Percentiles rank a stretch among this genome's conserved stretches.
Conservation (phyloP, 2,113 vertebrate genomes). For the Indri indri region DNA sequence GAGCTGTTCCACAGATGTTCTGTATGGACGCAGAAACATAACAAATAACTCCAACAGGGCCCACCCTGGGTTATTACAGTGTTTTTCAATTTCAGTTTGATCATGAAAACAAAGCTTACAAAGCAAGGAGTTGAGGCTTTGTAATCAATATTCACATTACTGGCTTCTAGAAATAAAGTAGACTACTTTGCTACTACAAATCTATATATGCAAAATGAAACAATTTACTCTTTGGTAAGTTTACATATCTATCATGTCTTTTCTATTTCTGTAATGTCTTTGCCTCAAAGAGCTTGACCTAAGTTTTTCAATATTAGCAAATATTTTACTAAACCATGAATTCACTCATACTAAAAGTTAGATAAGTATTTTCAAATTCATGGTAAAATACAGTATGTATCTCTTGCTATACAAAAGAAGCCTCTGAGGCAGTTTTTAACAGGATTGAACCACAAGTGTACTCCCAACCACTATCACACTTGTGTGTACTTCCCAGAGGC, state of each 20-base stretch:
- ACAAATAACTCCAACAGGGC: background rate
- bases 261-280: background rate
- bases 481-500: background rate
- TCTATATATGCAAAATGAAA: background rate
- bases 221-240: background rate
- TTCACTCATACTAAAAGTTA: background rate
- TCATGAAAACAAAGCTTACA: constrained; percentile 24
- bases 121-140: background rate
- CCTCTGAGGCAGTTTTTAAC: background rate
- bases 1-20: background rate
- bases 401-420: background rate
- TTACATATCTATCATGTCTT: background rate
- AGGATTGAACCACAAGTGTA: background rate
- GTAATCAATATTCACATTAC: background rate
- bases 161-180: background rate
- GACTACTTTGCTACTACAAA: background rate
- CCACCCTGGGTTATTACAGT: background rate
- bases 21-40: background rate
- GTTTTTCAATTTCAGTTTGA: background rate
- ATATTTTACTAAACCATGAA: background rate
- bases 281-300: background rate
- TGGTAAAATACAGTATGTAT: background rate
- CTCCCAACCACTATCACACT: fast-evolving
- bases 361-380: background rate
- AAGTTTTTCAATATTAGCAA: background rate